Evolutionary conservation across 2,888 invertebrate species (phyloP).

Genomic region (Eupsilia transversa): DNA sequence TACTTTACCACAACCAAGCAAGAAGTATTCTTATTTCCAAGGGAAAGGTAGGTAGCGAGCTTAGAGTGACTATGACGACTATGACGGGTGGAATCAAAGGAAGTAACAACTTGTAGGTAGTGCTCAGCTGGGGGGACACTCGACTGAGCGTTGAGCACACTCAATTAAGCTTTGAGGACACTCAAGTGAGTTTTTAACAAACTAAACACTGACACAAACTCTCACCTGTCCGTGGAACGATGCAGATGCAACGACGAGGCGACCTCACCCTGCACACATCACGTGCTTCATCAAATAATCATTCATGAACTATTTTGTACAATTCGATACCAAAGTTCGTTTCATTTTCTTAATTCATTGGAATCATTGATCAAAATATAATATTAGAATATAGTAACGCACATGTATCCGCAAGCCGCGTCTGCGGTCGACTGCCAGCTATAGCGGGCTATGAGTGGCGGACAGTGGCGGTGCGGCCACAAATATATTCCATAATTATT

Average conservation of each 20-base stretch:
- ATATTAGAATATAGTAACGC: neutral
- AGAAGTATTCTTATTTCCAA: neutral
- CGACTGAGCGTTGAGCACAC: neutral
- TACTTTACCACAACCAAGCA: neutral
- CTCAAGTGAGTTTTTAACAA: neutral
- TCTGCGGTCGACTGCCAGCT: conserved; percentile 51
- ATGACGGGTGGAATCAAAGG: neutral
- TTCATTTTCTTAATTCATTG: conserved; percentile 31
- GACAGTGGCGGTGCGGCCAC: conserved; percentile 28
- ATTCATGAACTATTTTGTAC: conserved; percentile 1
- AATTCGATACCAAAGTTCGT: conserved; percentile 16
- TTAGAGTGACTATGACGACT: neutral
- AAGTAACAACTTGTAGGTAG: neutral
- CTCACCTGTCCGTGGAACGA: conserved; percentile 12
- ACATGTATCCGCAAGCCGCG: conserved; percentile 34
- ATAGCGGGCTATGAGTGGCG: conserved; percentile 19
- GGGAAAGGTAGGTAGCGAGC: neutral
- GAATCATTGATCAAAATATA: conserved; percentile 10
- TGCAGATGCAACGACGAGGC: neutral
- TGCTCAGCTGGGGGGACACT: neutral
- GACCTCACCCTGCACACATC: neutral
- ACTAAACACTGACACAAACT: neutral
- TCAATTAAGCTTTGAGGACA: no score
- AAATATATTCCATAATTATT: conserved; percentile 65
- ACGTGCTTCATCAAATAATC: conserved; percentile 12